Percentiles rank a stretch among this genome's conserved stretches.
Conservation (phyloP, 1,140 invertebrate species). For the Bursaphelenchus mucronatus region DNA sequence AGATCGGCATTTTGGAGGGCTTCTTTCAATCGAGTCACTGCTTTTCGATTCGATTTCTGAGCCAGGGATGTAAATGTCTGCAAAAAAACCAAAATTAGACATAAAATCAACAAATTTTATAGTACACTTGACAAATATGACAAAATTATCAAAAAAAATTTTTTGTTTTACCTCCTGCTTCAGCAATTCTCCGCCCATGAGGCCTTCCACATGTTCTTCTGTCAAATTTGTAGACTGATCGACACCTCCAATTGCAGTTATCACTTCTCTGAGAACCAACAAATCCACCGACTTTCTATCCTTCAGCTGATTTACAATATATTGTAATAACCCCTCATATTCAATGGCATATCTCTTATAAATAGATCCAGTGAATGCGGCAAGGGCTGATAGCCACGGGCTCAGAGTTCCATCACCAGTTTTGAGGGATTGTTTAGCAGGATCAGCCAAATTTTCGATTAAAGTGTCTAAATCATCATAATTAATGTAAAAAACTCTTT, state of each 20-base stretch:
- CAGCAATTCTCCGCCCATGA: constrained; percentile 89
- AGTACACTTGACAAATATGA: no score
- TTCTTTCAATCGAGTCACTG: constrained; percentile 89
- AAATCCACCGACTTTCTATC: constrained; percentile 75
- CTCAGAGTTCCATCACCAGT: constrained; percentile 88
- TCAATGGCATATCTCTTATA: constrained; percentile 97
- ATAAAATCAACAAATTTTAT: background rate
- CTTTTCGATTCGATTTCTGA: constrained; percentile 85
- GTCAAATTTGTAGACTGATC: constrained; percentile 87
- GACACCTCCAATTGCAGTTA: constrained; percentile 98
- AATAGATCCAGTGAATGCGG: constrained; percentile 86
- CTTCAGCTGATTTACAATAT: constrained; percentile 93
- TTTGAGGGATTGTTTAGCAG: constrained; percentile 72
- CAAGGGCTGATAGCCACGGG: constrained; percentile 85
- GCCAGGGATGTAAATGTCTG: constrained; percentile 94
- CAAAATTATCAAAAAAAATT: no score
- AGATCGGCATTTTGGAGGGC: constrained; percentile 83
- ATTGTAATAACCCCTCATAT: constrained; percentile 86
- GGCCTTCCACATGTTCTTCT: constrained; percentile 85
- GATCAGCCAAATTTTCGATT: constrained; percentile 78
- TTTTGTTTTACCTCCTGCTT: constrained; percentile 73
- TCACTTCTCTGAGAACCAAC: constrained; percentile 90
- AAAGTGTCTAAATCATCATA: constrained; percentile 70
- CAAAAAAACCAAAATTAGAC: constrained; percentile 61
- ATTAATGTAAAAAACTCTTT: constrained; percentile 1